Percentiles rank a stretch among this genome's conserved stretches.
Conservation (phyloP, 2,797 vertebrate species). For the Alauda arvensis region DNA sequence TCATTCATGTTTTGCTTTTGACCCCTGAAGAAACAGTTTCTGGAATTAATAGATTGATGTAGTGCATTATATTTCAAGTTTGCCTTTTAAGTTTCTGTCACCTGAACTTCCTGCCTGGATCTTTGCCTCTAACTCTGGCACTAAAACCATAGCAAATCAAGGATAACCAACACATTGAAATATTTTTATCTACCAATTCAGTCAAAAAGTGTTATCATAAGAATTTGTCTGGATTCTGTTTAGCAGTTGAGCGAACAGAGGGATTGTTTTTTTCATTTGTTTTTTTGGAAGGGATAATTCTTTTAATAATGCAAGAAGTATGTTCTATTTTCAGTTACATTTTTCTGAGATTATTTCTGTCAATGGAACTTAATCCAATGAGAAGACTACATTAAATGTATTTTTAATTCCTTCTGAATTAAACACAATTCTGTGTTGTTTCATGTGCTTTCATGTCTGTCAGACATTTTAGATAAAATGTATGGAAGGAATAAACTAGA, state of each 20-base stretch:
- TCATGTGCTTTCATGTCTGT: neutral
- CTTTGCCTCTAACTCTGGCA: neutral
- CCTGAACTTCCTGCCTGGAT: neutral
- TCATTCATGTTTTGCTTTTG: slow-evolving; percentile 7
- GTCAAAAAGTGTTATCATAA: neutral
- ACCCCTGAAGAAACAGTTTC: neutral
- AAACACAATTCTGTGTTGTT: neutral
- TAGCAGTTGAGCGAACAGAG: neutral
- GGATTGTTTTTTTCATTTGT: neutral
- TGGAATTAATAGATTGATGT: neutral
- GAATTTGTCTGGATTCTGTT: neutral
- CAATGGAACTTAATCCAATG: neutral
- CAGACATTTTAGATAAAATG: neutral
- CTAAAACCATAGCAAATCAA: neutral
- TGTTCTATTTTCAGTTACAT: neutral
- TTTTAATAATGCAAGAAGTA: neutral
- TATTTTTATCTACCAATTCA: neutral
- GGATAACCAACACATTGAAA: neutral
- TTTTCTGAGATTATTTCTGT: neutral
- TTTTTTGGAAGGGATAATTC: neutral
- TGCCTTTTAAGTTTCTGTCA: neutral
- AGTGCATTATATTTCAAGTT: neutral
- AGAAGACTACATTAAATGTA: neutral
- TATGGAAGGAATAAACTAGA: neutral
- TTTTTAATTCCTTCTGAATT: neutral